Conservation (phyloP, 2,797 vertebrate species). For the Rhinatrema bivittatum region DNA sequence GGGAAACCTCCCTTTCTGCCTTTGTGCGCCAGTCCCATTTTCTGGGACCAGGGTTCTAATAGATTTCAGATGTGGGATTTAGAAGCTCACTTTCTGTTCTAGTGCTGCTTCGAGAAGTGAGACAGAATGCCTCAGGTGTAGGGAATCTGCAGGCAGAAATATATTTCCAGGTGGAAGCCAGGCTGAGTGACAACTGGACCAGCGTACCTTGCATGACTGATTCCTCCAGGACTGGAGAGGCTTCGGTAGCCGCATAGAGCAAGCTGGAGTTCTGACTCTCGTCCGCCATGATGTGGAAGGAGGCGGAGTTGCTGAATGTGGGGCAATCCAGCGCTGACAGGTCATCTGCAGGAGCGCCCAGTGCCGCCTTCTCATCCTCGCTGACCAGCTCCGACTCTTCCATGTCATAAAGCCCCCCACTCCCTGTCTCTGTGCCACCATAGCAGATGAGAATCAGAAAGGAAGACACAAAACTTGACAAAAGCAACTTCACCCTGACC, state of each 20-base stretch:
- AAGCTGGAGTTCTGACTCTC: slow-evolving; percentile 31
- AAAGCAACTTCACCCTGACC: too few relatives aligned
- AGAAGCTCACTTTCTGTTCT: too few relatives aligned
- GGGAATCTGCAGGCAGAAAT: too few relatives aligned
- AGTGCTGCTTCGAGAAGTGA: too few relatives aligned
- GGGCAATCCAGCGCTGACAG: slow-evolving; percentile 40
- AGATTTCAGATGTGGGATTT: too few relatives aligned
- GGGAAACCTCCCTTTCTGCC: too few relatives aligned
- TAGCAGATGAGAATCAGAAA: neutral
- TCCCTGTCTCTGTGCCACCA: slow-evolving; percentile 47
- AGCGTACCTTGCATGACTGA: slow-evolving; percentile 46
- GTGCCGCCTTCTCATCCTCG: slow-evolving; percentile 35
- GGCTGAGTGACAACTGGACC: neutral
- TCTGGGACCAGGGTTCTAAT: too few relatives aligned
- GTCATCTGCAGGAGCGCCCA: slow-evolving; percentile 47
- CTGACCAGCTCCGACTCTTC: slow-evolving; percentile 58
- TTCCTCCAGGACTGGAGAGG: slow-evolving; percentile 40
- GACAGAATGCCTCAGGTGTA: too few relatives aligned
- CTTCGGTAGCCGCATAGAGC: slow-evolving; percentile 33
- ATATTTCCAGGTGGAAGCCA: too few relatives aligned
- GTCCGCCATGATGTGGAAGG: slow-evolving; percentile 50
- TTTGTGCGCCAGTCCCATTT: too few relatives aligned
- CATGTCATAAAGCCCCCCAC: slow-evolving; percentile 52
- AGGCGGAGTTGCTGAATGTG: slow-evolving; percentile 28
- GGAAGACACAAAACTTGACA: neutral